Evolutionary conservation across 2,797 vertebrate genomes (phyloP).

Genomic region (Phalanger gymnotis): DNA sequence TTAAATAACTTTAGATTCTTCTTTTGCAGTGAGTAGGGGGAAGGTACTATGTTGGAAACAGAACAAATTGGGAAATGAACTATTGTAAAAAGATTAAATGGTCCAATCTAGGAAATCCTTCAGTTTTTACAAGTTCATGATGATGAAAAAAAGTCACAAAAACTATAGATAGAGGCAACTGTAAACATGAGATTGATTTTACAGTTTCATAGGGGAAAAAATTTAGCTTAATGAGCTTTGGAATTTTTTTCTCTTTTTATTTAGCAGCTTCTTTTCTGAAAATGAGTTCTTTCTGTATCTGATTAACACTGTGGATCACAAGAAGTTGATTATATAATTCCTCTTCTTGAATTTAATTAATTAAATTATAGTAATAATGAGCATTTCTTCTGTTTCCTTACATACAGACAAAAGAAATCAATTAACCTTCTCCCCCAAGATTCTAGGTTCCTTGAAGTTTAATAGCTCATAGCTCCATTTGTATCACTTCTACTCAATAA

Average conservation of each 20-base stretch:
- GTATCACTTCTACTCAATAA: conserved; percentile 1
- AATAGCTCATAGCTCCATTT: neutral
- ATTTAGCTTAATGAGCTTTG: neutral
- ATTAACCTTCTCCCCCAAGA: neutral
- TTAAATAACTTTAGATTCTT: neutral
- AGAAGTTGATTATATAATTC: conserved; percentile 36
- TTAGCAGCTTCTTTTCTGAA: neutral
- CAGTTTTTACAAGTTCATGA: conserved; percentile 25
- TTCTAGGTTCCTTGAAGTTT: conserved; percentile 37
- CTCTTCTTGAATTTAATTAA: conserved; percentile 17
- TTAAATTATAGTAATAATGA: neutral
- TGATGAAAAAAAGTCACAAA: conserved; percentile 45
- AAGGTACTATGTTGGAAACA: conserved; percentile 27
- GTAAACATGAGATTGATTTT: neutral
- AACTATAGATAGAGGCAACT: conserved; percentile 25
- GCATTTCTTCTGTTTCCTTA: conserved; percentile 40
- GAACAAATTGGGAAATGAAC: neutral
- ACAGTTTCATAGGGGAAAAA: conserved; percentile 8
- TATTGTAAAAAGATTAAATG: neutral
- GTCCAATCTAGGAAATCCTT: conserved; percentile 1
- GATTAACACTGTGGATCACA: neutral
- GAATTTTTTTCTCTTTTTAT: neutral
- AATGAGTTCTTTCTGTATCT: conserved; percentile 19
- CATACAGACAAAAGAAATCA: neutral
- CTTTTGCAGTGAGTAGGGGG: neutral